Base-by-base conservation (phyloP, 2,888 invertebrate species). In the Rotaria socialis region DNA sequence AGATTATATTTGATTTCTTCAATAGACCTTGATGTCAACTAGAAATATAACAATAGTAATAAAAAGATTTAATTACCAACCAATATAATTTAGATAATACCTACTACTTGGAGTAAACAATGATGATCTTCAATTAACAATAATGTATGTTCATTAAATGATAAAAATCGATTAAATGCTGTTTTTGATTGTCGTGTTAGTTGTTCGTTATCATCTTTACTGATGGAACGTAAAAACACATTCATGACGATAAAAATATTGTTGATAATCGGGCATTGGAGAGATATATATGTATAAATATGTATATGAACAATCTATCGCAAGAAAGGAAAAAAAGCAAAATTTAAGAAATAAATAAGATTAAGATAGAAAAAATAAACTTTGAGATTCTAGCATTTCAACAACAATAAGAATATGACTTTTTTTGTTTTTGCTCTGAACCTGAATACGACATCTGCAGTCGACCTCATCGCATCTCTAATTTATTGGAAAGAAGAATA, bases 201-300 rank as follows among this genome's bases (percentile, higher is more conserved):
- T 41, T 3, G 27, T 67, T 67, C 67, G 19, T 35, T 67, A 41
- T 67, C 67, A 67, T 67, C 67, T 27, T 35, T 35, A 67, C 16
- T 35, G 2, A 67, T 67, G 16, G 67, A 67, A 19, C 35, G 14
- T 67, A 3, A 67, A 16, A 4, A 1, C 0, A 67, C 35, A 35
- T 67, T 67, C 67, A 67, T 67, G 67, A 67, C 35, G 67, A 67
- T 67, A 67, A 67, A 35, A 67, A 67, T 67, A 67, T 67, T 35
- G 6, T 19, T 35, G 67, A 41, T 67, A 4, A 67, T 67, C 35
- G 19, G 19, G 2, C 67, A 67, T 67, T 67, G 35, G 67, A 35
- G 52, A 16, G 16, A 55, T 19, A 55, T 55, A 22, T 22, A 55
- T 1, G 3, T 35, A 35, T 35, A 35, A 35, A 35, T 35, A 35